These are phyloP conservation scores for Tolmerus cingulatus DNA, from an alignment of 2,888 invertebrate species.

Conservation along the genomic window DNA sequence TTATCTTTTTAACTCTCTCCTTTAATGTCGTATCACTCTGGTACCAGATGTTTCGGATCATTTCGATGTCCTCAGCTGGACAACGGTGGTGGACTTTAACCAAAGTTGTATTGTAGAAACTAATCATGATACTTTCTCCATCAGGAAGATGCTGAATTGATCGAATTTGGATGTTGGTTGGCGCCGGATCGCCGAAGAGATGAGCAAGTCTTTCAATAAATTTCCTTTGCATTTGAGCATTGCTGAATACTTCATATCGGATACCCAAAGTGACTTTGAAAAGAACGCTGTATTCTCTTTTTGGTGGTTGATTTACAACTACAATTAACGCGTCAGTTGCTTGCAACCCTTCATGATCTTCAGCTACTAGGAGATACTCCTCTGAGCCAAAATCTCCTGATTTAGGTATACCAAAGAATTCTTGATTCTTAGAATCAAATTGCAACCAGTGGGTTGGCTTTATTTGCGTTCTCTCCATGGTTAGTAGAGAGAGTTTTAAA, in stretches of 20 bases:
- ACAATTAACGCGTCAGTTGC: constrained; percentile 83
- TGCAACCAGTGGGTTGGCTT: constrained; percentile 82
- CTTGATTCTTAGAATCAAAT: constrained; percentile 86
- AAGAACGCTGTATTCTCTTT: constrained; percentile 75
- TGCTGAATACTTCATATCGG: constrained; percentile 73
- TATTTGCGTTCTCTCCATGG: constrained; percentile 74
- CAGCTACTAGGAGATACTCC: constrained; percentile 81
- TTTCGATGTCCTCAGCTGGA: constrained; percentile 78
- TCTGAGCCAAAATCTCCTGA: constrained; percentile 75
- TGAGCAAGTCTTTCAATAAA: constrained; percentile 82
- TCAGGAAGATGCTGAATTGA: constrained; percentile 66
- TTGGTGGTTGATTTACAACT: constrained; percentile 72
- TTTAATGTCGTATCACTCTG: constrained; percentile 68
- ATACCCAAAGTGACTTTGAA: constrained; percentile 82
- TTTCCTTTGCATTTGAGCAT: constrained; percentile 79
- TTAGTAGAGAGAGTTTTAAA: constrained; percentile 76
- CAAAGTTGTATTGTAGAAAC: constrained; percentile 81
- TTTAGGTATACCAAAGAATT: constrained; percentile 86
- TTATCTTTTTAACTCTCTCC: constrained; percentile 66
- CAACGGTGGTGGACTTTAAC: constrained; percentile 67
- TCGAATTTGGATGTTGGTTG: constrained; percentile 77
- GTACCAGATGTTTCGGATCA: constrained; percentile 75
- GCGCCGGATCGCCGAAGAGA: constrained; percentile 78
- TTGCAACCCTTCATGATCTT: constrained; percentile 76
- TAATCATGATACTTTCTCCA: constrained; percentile 73